Evolutionary conservation across 2,113 vertebrate genomes (phyloP).

Genomic region (Zosterops hypoxanthus): DNA sequence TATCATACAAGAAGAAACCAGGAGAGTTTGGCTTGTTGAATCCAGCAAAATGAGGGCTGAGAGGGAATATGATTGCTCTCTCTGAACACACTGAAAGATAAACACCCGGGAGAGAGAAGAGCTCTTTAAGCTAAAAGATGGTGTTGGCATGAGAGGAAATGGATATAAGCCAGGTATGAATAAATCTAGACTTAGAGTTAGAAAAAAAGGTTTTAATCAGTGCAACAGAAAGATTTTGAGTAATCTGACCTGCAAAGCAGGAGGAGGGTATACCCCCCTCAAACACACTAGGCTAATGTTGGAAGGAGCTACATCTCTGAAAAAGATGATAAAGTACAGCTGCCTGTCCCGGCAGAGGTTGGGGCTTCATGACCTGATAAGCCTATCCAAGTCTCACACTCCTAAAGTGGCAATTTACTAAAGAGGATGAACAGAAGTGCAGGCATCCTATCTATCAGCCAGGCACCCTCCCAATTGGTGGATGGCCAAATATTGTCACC

Average conservation of each 20-base stretch:
- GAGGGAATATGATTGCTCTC: slow-evolving; percentile 25
- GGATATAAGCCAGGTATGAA: slow-evolving; percentile 27
- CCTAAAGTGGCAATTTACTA: background rate
- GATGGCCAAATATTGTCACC: background rate
- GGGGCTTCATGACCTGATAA: background rate
- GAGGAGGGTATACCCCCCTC: background rate
- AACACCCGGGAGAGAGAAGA: background rate
- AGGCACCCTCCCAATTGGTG: background rate
- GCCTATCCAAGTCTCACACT: background rate
- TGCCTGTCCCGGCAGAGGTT: accelerated
- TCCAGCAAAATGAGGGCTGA: slow-evolving; percentile 35
- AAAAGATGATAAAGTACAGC: background rate
- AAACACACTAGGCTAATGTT: background rate
- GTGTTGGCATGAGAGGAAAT: background rate
- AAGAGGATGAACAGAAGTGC: background rate
- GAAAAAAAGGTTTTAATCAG: slow-evolving; percentile 8
- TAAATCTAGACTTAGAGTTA: slow-evolving; percentile 9
- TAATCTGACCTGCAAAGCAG: background rate
- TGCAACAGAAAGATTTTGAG: slow-evolving; percentile 1
- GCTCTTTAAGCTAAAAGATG: slow-evolving; percentile 39
- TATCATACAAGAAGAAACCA: slow-evolving; percentile 11
- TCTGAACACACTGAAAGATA: background rate
- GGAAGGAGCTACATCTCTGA: background rate
- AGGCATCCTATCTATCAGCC: background rate
- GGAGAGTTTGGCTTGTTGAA: slow-evolving; percentile 32